Evolutionary conservation across 2,113 vertebrate genomes (phyloP).

Genomic region (Cichladusa arquata): DNA sequence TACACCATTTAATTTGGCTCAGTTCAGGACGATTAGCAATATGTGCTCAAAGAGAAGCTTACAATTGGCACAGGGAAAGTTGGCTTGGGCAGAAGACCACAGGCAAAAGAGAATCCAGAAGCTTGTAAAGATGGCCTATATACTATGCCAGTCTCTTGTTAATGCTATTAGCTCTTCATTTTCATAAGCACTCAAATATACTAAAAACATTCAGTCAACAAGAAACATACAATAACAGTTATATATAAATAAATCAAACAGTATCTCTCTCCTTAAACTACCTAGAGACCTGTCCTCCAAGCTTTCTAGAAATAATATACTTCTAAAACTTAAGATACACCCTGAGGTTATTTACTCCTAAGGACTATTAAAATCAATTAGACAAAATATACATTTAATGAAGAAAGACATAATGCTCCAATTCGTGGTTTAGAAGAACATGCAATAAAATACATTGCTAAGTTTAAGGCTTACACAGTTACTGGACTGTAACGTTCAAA

Average conservation of each 20-base stretch:
- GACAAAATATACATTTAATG: neutral
- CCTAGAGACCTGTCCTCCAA: neutral
- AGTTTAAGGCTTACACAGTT: neutral
- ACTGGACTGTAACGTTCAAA: neutral
- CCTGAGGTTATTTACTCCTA: neutral
- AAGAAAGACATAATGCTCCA: neutral
- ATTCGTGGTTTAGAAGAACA: neutral
- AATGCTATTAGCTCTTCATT: conserved; percentile 17
- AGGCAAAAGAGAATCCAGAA: conserved; percentile 2
- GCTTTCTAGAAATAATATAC: neutral
- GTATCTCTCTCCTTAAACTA: neutral
- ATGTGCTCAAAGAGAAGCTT: conserved; percentile 9
- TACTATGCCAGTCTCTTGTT: neutral
- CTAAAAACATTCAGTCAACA: neutral
- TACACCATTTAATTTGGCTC: conserved; percentile 66
- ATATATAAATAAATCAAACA: neutral
- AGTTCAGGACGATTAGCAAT: conserved; percentile 34
- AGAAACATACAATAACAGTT: neutral
- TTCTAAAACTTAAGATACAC: neutral
- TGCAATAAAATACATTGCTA: neutral
- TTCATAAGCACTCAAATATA: neutral
- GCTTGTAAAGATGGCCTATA: neutral
- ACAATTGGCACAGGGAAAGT: neutral
- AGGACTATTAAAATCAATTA: neutral
- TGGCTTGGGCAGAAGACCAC: neutral